A percentile compares a stretch with the other conserved stretches of the same genome.
Evolutionary conservation across 2,888 invertebrate species (phyloP).

Genomic region (Drosophila cyrtoloma): DNA sequence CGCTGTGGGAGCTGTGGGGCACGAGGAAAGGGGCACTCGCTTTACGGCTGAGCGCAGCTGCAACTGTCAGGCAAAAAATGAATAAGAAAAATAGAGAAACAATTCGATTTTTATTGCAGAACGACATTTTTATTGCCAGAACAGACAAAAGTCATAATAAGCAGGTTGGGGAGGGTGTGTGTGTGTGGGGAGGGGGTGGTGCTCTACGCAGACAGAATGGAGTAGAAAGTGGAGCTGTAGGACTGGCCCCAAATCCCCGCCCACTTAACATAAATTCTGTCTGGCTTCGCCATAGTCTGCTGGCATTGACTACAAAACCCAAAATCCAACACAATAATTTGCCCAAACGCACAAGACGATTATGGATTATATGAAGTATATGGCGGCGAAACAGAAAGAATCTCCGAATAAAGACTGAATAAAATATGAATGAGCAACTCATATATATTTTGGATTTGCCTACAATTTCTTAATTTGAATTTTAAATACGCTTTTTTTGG

Average conservation of each 20-base stretch:
- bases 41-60: conserved; percentile 57
- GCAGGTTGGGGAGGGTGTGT: not conserved
- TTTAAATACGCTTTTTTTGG: conserved; percentile 14
- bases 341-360: conserved; percentile 60
- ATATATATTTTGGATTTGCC: conserved; percentile 41
- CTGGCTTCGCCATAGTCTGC: conserved; percentile 33
- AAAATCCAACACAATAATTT: conserved; percentile 60
- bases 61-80: conserved; percentile 42
- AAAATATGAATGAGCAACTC: conserved; percentile 45
- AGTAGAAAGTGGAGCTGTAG: conserved; percentile 1
- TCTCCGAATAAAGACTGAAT: conserved; percentile 10
- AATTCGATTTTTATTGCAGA: conserved; percentile 62
- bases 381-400: conserved; percentile 9
- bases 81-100: conserved; percentile 37
- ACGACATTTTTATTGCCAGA: conserved; percentile 66
- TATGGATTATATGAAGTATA: conserved; percentile 22
- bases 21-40: not conserved
- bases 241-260: conserved; percentile 31
- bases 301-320: conserved; percentile 53
- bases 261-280: conserved; percentile 71
- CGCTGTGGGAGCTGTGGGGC: too few relatives aligned
- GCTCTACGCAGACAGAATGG: not conserved
- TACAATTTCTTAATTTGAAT: conserved; percentile 49
- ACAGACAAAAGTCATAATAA: conserved; percentile 10
- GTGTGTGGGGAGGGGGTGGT: not conserved